Evolutionary conservation across 1,140 invertebrate genomes (phyloP), one percentile per base, ranked within the genome.

Genomic region (Globodera rostochiensis): DNA sequence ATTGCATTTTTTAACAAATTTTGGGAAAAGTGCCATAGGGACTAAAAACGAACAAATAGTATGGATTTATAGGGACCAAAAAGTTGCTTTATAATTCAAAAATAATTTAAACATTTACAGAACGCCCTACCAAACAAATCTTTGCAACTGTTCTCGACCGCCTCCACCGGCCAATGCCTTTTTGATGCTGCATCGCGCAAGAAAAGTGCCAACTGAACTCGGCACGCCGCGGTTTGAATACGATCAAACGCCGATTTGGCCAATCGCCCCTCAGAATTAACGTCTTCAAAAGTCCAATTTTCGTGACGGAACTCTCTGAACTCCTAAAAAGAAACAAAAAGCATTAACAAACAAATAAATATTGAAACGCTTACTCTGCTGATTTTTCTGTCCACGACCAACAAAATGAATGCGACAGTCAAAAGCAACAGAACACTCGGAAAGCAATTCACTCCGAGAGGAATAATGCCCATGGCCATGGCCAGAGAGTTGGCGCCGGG

Each of bases 141-240:
- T 7, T 47, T 45, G 64, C 84, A 84, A 36, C 50, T 70, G 50
- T 86, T 84, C 57, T 86, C 74, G 53, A 82, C 46, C 73, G 25
- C 15, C 25, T 69, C 15, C 19, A 76, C 36, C 25, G 77, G 83
- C 80, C 83, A 75, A 57, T 60, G 19, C 46, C 60, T 67, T 73
- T 69, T 73, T 15, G 25, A 15, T 73, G 80, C 69, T 9, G 80
- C n/a, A 9, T 69, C n/a, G 74, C 81, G 84, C 50, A 77, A 73
- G 4, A 71, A 53, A 73, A 84, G 67, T 67, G 60, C 50, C 21
- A 80, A 50, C 53, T 73, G 60, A 69, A 76, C 36, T 74, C 66
- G 66, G 73, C 86, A 87, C 47, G 74, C 70, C n/a, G 81, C 80
- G 13, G 80, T 83, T 57, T 84, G 83, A 64, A 86, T 85, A 15